Evolutionary conservation across 2,113 vertebrate species (phyloP), one percentile per base, ranked within the genome.

Genomic region (Anser cygnoides): DNA sequence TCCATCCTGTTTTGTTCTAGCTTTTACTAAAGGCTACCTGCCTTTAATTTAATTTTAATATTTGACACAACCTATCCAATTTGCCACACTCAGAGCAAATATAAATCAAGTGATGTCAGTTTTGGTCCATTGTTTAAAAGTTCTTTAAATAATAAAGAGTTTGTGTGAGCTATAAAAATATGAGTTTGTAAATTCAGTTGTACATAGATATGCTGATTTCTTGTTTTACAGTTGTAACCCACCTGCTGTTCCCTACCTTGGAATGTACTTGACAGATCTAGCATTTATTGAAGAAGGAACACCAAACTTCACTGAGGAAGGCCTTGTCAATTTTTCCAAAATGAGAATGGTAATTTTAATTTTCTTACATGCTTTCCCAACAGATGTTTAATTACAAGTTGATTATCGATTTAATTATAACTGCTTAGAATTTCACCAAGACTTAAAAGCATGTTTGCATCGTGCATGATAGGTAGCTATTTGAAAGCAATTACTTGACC

Each of bases 291-390:
- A 99, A 96, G 99, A 99, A 96, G 99, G 99, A 93, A 99, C 99
- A 31, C 99, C 99, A 55, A 99, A 99, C 95, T 99, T 99, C 75
- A 99, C 99, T 7, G 99, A 99, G 93, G 99, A 99, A 95, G 99
- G 99, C 85, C 98, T 99, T 54, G 99, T 99, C 89, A 99, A 99
- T 98, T 99, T 99, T 96, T 99, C 99, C 97, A 99, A 99, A 98
- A 99, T 99, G 99, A 98, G 99, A 97, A 99, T 99, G 99, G 99
- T 99, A 98, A 91, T 98, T 96, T 73, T 46, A 31, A 28, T 33
- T 93, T 96, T 29, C 15, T 43, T 89, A 31, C 1, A 2, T 7
- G 13, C n/a, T 81, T 92, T 26, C 3, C 21, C 16, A 76, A 43
- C 23, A 59, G 29, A 7, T 85, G 44, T 66, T 92, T 59, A 67